These are phyloP conservation scores for Ceratothoa steindachneri DNA, from an alignment of 2,888 invertebrate genomes.

Conservation along the genomic window DNA sequence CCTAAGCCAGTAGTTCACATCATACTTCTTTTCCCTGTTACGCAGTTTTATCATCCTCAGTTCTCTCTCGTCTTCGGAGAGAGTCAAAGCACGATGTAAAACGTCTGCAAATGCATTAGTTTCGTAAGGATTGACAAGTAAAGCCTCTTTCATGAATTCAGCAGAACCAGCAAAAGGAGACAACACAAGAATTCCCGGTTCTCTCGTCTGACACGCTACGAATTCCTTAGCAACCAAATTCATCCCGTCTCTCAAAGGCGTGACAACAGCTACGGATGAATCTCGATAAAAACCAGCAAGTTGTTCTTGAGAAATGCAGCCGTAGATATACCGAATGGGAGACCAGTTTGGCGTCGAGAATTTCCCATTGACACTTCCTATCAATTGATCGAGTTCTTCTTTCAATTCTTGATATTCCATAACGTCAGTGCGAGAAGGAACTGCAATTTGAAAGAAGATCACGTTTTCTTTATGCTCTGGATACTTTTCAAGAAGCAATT, in stretches of 20 bases:
- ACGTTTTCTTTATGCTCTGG: conserved; percentile 78
- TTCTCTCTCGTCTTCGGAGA: conserved; percentile 55
- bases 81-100: conserved; percentile 54
- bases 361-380: conserved; percentile 55
- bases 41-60: conserved; percentile 55
- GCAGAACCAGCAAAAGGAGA: conserved; percentile 55
- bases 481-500: conserved; percentile 72
- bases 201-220: conserved; percentile 54
- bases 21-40: conserved; percentile 53
- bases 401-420: conserved; percentile 55
- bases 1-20: conserved; percentile 55
- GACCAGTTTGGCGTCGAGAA: conserved; percentile 55
- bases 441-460: conserved; percentile 66
- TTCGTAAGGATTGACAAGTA: conserved; percentile 55
- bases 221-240: conserved; percentile 56
- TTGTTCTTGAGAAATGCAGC: conserved; percentile 54
- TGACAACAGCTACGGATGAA: conserved; percentile 55
- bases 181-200: conserved; percentile 55
- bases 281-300: conserved; percentile 55
- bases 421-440: conserved; percentile 55
- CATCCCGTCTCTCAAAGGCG: conserved; percentile 56
- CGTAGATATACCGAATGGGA: conserved; percentile 55
- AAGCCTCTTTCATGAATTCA: conserved; percentile 55
- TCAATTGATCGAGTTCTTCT: conserved; percentile 55
- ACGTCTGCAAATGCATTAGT: conserved; percentile 54